Evolutionary conservation across 2,797 vertebrate species (phyloP).

Genomic region (Mastacembelus armatus): DNA sequence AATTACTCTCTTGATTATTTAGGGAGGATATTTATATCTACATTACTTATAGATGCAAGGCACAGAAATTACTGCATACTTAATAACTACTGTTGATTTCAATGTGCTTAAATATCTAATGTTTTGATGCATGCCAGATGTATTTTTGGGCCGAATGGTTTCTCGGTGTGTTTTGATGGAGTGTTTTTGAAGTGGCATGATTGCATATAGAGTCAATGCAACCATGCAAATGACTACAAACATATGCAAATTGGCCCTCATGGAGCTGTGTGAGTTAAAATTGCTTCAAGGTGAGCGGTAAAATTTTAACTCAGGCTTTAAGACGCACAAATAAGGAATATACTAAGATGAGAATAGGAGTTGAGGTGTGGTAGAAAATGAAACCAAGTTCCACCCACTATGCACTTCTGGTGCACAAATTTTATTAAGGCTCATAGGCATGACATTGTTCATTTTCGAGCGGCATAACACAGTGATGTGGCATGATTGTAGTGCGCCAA

Average conservation of each 20-base stretch:
- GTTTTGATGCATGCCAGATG: no score
- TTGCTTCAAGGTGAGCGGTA: no score
- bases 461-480: constrained; percentile 12
- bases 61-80: no score
- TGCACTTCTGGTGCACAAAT: background rate
- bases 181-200: background rate
- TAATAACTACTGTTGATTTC: no score
- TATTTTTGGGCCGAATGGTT: no score
- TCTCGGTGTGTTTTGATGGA: background rate
- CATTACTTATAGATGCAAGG: no score
- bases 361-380: no score
- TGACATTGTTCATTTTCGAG: constrained; percentile 32
- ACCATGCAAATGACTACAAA: background rate
- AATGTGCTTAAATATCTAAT: no score
- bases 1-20: no score
- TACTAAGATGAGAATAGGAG: background rate
- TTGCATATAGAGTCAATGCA: background rate
- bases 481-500: background rate
- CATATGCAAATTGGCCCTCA: background rate
- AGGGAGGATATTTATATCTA: no score
- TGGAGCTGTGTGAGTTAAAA: background rate
- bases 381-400: background rate
- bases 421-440: background rate
- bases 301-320: no score
- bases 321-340: background rate